phyloP scores from a whole-genome alignment of 1,140 invertebrate genomes.

The Xylocopa sonorina region DNA sequence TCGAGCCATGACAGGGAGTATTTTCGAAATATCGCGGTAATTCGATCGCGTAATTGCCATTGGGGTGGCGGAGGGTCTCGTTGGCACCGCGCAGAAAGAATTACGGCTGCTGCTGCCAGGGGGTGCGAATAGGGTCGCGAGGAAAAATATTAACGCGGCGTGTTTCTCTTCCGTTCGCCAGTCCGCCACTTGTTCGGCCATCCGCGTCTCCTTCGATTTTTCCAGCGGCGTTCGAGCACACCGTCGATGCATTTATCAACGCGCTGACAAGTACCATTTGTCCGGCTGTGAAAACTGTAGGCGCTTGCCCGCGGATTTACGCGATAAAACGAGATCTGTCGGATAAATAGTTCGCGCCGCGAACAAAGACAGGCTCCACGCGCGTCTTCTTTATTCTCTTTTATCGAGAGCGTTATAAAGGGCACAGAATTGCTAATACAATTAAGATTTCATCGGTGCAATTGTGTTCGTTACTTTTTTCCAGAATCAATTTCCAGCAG shows the following conservation, averaged over 20 bases:
- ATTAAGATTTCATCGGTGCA: too few species aligned
- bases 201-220: slow-evolving; percentile 35
- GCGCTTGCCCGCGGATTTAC: slow-evolving; percentile 1
- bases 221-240: slow-evolving; percentile 12
- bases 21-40: background rate
- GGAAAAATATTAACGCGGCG: background rate
- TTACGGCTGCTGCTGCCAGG: background rate
- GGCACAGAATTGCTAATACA: too few species aligned
- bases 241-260: slow-evolving; percentile 29
- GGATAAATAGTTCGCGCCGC: slow-evolving; percentile 7
- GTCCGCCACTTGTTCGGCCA: background rate
- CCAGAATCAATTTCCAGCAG: too few species aligned
- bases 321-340: slow-evolving; percentile 30
- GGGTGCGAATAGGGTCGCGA: background rate
- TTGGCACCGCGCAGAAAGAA: background rate
- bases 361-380: slow-evolving; percentile 14
- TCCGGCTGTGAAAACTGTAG: slow-evolving; percentile 18
- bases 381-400: background rate
- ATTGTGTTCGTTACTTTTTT: too few species aligned
- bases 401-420: too few species aligned
- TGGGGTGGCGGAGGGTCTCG: background rate
- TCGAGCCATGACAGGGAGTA: background rate
- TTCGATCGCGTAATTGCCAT: background rate
- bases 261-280: slow-evolving; percentile 29
- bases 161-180: background rate